phyloP scores from a whole-genome alignment of 2,113 vertebrate species.

The Pelvicachromis taeniatus region DNA sequence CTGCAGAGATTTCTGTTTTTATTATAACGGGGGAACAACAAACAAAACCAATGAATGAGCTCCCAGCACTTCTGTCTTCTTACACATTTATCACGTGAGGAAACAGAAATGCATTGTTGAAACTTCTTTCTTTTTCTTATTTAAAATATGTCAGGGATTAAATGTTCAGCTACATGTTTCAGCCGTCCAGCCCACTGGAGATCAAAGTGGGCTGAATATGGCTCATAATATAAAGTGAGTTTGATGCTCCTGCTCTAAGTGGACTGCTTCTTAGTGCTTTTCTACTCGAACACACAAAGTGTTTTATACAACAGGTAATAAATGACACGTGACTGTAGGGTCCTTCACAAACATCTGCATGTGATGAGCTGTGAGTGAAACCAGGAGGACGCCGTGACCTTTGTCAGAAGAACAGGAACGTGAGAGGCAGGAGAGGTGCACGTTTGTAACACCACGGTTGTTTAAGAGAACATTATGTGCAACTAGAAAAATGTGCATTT shows the following conservation, averaged over 20 bases:
- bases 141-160: background rate
- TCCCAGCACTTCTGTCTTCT: background rate
- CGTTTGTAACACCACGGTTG: background rate
- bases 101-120: background rate
- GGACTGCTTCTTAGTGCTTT: accelerated
- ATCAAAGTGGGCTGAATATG: background rate
- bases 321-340: background rate
- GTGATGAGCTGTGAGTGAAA: background rate
- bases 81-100: background rate
- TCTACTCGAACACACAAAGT: background rate
- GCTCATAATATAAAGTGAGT: background rate
- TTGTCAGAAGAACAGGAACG: background rate
- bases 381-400: background rate
- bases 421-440: background rate
- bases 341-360: background rate
- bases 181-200: accelerated
- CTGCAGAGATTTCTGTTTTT: background rate
- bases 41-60: background rate
- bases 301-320: accelerated
- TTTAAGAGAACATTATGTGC: background rate
- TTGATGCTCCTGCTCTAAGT: accelerated
- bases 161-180: background rate
- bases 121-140: background rate
- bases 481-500: no score
- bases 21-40: accelerated